phyloP scores from a whole-genome alignment of 2,888 invertebrate genomes.

The Shargacucullia verbasci region DNA sequence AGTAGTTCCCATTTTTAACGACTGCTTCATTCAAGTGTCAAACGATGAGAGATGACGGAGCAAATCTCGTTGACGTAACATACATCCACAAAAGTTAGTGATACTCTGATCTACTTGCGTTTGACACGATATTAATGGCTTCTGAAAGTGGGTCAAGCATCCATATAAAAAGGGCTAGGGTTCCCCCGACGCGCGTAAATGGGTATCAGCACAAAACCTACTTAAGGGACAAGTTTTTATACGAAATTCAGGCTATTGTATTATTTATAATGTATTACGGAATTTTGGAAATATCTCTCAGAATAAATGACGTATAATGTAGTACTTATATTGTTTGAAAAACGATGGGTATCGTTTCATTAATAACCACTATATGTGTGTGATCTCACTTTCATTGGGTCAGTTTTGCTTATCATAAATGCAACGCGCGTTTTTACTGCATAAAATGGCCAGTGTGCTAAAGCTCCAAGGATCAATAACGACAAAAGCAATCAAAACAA shows the following conservation, averaged over 20 bases:
- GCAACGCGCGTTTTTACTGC: too few species aligned
- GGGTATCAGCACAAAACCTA: slow-evolving; percentile 9
- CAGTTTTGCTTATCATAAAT: too few species aligned
- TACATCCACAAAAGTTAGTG: slow-evolving; percentile 22
- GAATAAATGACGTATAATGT: too few species aligned
- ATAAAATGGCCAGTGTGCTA: too few species aligned
- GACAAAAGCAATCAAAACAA: too few species aligned
- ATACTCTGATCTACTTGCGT: slow-evolving; percentile 30
- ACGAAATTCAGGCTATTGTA: neutral
- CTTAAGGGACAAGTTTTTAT: slow-evolving; percentile 13
- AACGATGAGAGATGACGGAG: neutral
- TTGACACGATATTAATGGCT: slow-evolving; percentile 56
- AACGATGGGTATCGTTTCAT: too few species aligned
- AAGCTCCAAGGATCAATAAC: too few species aligned
- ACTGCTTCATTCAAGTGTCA: neutral
- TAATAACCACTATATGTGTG: too few species aligned
- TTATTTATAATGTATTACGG: slow-evolving; percentile 2
- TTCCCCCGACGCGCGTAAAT: slow-evolving; percentile 14
- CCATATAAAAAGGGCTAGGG: slow-evolving; percentile 29
- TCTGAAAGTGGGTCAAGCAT: slow-evolving; percentile 49
- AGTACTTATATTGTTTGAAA: too few species aligned
- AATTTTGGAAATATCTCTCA: too few species aligned
- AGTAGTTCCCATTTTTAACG: neutral
- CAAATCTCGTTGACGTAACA: slow-evolving; percentile 15
- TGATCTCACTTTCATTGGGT: too few species aligned